Evolutionary conservation across 2,888 invertebrate genomes (phyloP).

Genomic region (Lumbricus terrestris): DNA sequence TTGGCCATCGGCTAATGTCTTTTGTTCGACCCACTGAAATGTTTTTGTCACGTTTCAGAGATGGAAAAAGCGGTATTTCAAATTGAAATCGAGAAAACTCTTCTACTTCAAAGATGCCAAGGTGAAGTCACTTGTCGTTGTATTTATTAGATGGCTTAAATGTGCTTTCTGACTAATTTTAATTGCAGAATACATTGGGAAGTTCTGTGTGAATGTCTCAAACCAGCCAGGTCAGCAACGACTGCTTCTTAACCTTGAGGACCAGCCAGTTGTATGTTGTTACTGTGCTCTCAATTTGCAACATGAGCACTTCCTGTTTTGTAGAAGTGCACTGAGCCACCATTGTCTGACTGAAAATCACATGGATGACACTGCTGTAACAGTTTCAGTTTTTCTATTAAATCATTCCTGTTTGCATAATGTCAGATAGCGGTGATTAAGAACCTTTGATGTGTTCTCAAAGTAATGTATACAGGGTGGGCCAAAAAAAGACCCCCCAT

Average conservation of each 20-base stretch:
- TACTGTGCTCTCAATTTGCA: too few relatives aligned
- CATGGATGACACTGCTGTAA: not conserved
- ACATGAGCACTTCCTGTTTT: too few relatives aligned
- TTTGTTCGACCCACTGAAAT: not conserved
- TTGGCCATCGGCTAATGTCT: not conserved
- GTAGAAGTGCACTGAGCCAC: too few relatives aligned
- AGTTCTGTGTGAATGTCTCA: not conserved
- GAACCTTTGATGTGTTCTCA: not conserved
- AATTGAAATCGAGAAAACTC: conserved; percentile 76
- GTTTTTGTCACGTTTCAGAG: conserved; percentile 68
- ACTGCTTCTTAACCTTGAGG: too few relatives aligned
- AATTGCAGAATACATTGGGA: not conserved
- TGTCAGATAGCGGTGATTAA: not conserved
- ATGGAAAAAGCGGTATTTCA: conserved; percentile 81
- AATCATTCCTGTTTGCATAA: too few relatives aligned
- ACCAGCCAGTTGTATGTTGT: too few relatives aligned
- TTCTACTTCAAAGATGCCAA: conserved; percentile 85
- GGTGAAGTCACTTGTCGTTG: conserved; percentile 63
- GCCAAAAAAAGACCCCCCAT: too few relatives aligned
- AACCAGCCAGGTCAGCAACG: too few relatives aligned
- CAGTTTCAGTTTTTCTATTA: not conserved
- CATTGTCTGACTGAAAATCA: too few relatives aligned
- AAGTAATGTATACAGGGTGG: not conserved
- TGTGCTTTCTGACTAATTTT: not conserved
- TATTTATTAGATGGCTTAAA: not conserved